Base-by-base conservation (phyloP, 2,797 vertebrate species). In the Myripristis murdjan region DNA sequence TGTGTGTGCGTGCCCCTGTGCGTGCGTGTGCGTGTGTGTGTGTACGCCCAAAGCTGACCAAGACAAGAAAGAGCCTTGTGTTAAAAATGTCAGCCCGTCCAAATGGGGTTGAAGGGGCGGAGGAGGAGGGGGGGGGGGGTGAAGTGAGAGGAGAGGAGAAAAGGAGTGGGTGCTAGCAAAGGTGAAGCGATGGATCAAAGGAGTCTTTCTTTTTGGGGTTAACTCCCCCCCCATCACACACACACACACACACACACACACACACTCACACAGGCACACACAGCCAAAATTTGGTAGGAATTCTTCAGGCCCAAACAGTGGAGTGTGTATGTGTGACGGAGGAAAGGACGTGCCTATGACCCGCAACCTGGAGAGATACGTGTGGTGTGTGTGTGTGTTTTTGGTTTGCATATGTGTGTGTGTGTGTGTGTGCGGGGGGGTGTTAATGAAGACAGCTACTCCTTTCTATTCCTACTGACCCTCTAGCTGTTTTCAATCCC, bases 21-120 rank as follows among this genome's bases (percentile, higher is more conserved):
- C n/a, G n/a, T n/a, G n/a, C n/a, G 54, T 37, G 53, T 8, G 54
- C 58, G 49, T 64, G 60, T 65, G 63, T 63, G 70, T 62, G 55
- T 67, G 89, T 79, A 53, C 82, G 90, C 94, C 87, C 82, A 79
- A 92, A 93, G 89, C 86, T 89, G 93, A 93, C 86, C 86, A 89
- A 92, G 95, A 96, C 95, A 97, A 96, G 95, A 95, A 95, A 93
- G 90, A 90, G 84, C 92, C 93, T 92, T 96, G 90, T 95, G 92
- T 93, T 95, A 92, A 92, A 94, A 95, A 94, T 81, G 91, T 78
- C 88, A 89, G 91, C 82, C 81, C 77, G 81, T 90, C 88, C 92
- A 95, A 93, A 94, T 90, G 87, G 87, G 69, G 75, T 56, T 37
- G 76, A 60, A 59, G 46, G 63, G 69, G 44, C 22, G 55, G 59